phyloP scores from a whole-genome alignment of 2,888 invertebrate genomes.

The Caradrina kadenii region DNA sequence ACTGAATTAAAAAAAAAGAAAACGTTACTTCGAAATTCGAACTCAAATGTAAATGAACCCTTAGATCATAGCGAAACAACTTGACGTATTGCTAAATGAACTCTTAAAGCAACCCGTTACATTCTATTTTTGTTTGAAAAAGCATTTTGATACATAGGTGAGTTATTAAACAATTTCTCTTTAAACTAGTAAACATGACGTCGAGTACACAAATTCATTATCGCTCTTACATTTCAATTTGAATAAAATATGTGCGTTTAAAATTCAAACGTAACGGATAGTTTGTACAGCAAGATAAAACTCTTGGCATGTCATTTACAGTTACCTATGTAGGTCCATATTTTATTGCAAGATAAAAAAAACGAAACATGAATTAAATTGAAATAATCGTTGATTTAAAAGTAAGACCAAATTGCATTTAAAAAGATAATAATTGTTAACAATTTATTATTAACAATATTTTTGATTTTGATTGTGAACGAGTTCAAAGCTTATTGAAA shows the following conservation, averaged over 20 bases:
- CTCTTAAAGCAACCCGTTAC: not conserved
- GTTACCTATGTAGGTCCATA: not conserved
- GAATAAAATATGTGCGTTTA: conserved; percentile 53
- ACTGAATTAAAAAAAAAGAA: not conserved
- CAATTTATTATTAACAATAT: not conserved
- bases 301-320: conserved; percentile 9
- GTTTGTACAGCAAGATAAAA: conserved; percentile 35
- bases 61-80: conserved; percentile 9
- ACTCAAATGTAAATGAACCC: conserved; percentile 14
- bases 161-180: conserved; percentile 42
- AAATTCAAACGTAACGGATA: conserved; percentile 50
- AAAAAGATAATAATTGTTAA: not conserved
- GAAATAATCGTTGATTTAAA: conserved; percentile 8
- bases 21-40: not conserved
- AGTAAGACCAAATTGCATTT: not conserved
- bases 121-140: not conserved
- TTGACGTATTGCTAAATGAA: not conserved
- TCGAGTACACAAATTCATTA: conserved; percentile 40
- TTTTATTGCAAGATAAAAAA: conserved; percentile 6
- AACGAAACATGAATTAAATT: conserved; percentile 1
- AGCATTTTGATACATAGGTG: not conserved
- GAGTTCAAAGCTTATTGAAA: no score
- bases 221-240: conserved; percentile 45
- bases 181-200: conserved; percentile 26
- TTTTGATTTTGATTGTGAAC: no score